phyloP scores from a whole-genome alignment of 64 coral and sea anemone genomes.

The Porites australiensis region DNA sequence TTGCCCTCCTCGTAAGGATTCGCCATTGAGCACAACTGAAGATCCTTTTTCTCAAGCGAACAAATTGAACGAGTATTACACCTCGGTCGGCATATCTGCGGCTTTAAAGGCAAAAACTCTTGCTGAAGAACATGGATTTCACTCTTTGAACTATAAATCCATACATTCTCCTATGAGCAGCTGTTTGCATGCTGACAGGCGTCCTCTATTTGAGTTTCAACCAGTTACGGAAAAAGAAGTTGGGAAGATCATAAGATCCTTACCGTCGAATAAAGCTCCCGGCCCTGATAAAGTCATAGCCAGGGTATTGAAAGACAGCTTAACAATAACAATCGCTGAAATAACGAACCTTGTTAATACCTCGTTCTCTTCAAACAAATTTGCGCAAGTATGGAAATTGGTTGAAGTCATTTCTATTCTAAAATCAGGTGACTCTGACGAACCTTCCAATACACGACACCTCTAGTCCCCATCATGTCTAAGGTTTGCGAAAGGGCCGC shows the following conservation, averaged over 20 bases:
- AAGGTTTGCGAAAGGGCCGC: conserved; percentile 51
- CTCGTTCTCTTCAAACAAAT: conserved; percentile 37
- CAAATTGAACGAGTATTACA: too few relatives aligned
- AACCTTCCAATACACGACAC: conserved; percentile 46
- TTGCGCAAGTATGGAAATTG: conserved; percentile 54
- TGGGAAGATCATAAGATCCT: too few relatives aligned
- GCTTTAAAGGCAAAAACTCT: too few relatives aligned
- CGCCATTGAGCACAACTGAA: conserved; percentile 28
- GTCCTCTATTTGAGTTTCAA: conserved; percentile 36
- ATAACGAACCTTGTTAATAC: too few relatives aligned
- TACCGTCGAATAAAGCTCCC: conserved; percentile 76
- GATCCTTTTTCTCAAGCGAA: too few relatives aligned
- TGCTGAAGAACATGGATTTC: conserved; percentile 48
- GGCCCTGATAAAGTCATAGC: conserved; percentile 47
- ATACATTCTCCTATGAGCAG: background rate
- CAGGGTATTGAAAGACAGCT: conserved; percentile 67
- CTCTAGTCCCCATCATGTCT: conserved; percentile 41
- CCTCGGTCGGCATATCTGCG: conserved; percentile 64
- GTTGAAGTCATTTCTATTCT: conserved; percentile 36
- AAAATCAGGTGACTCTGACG: conserved; percentile 34
- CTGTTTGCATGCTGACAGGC: background rate
- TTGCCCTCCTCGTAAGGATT: conserved; percentile 52
- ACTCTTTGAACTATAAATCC: background rate
- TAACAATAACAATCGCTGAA: conserved; percentile 12
- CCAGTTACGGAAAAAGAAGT: conserved; percentile 47